These are phyloP conservation scores for Chrysolophus pictus DNA, from an alignment of 2,797 vertebrate genomes.

Conservation along the genomic window DNA sequence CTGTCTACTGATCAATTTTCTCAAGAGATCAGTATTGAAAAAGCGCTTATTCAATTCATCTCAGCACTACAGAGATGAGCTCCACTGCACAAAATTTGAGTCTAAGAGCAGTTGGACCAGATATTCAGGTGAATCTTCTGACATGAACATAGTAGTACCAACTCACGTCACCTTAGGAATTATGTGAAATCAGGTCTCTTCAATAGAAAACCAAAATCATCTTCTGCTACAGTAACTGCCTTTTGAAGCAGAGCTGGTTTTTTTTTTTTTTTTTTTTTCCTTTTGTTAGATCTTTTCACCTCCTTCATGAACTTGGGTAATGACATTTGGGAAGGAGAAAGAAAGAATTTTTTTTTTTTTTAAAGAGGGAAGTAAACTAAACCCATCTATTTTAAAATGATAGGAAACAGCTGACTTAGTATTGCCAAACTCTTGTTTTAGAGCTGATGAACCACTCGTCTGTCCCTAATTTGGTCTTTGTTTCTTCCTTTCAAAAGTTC, in stretches of 20 bases:
- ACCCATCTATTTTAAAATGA: neutral
- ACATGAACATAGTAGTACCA: neutral
- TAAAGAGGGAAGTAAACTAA: slow-evolving; percentile 31
- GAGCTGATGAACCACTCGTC: slow-evolving; percentile 1
- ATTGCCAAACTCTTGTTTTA: slow-evolving; percentile 42
- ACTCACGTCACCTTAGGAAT: neutral
- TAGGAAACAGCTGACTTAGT: slow-evolving; percentile 16
- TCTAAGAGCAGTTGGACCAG: neutral
- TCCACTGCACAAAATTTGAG: neutral
- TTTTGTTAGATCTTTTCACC: slow-evolving; percentile 8
- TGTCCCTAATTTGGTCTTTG: neutral
- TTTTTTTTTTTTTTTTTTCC: neutral
- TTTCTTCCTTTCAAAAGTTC: slow-evolving; percentile 35
- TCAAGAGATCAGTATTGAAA: neutral
- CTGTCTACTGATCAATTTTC: neutral
- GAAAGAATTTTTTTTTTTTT: neutral
- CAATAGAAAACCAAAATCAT: neutral
- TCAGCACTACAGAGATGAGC: neutral
- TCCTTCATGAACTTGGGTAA: neutral
- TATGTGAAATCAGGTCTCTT: neutral
- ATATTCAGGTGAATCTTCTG: neutral
- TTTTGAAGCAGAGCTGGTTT: neutral
- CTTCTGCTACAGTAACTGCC: neutral
- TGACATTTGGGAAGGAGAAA: neutral
- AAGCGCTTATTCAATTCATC: neutral